Conservation (phyloP, 2,888 invertebrate species). For the Idaea aversata region DNA sequence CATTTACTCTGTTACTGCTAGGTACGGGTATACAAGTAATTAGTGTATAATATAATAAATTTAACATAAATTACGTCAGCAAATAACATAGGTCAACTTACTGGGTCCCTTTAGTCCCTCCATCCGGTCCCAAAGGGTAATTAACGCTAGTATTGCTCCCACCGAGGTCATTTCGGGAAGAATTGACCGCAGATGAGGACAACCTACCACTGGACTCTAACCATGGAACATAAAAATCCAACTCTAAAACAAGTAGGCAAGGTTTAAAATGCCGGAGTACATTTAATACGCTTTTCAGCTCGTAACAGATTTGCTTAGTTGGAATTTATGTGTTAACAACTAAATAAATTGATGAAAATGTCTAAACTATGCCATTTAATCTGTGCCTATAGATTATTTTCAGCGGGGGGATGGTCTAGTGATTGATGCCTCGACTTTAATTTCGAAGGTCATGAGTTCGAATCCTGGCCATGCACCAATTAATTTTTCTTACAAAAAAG, state of each 20-base stretch:
- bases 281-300: background rate
- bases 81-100: conserved; percentile 14
- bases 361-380: background rate
- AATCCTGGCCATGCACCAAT: no score
- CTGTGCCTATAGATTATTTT: background rate
- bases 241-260: background rate
- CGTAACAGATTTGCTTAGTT: conserved; percentile 2
- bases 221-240: background rate
- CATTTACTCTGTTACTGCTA: background rate
- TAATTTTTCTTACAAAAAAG: no score
- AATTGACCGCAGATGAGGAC: conserved; percentile 23
- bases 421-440: no score
- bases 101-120: conserved; percentile 14
- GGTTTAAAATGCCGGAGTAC: background rate
- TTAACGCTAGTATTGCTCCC: conserved; percentile 24
- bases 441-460: no score
- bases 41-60: background rate
- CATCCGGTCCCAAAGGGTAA: conserved; percentile 20
- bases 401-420: background rate
- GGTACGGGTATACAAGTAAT: background rate
- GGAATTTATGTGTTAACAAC: background rate
- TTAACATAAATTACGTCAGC: background rate
- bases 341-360: background rate
- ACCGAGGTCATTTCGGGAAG: conserved; percentile 19
- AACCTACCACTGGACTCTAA: conserved; percentile 13